A percentile compares a stretch with the other conserved stretches of the same genome.
phyloP scores from a whole-genome alignment of 2,888 invertebrate genomes.

The Stictocephala bisonia region DNA sequence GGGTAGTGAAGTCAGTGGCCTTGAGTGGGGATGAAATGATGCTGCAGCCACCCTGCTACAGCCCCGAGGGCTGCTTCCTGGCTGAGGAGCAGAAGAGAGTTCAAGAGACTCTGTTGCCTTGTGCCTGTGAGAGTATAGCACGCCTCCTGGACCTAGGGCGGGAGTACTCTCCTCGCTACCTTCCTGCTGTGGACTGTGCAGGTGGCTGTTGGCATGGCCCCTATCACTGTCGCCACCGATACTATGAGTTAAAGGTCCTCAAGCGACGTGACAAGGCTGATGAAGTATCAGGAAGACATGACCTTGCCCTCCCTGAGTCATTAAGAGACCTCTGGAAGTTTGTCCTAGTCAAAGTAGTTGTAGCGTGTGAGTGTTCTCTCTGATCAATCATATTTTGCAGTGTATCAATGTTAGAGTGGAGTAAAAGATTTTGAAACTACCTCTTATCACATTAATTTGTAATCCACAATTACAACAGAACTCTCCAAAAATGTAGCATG shows the following conservation, averaged over 20 bases:
- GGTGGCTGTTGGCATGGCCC: slow-evolving; percentile 62
- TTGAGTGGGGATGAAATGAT: too few species aligned
- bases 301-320: slow-evolving; percentile 60
- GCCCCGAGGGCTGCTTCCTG: slow-evolving; percentile 31
- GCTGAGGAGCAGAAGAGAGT: slow-evolving; percentile 46
- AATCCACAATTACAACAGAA: too few species aligned
- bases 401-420: slow-evolving; percentile 58
- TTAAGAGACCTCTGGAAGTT: slow-evolving; percentile 63
- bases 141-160: slow-evolving; percentile 54
- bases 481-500: too few species aligned
- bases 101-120: slow-evolving; percentile 36
- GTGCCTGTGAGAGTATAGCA: slow-evolving; percentile 13
- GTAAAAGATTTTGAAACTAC: slow-evolving; percentile 55
- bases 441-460: too few species aligned
- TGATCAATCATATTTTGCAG: slow-evolving; percentile 5
- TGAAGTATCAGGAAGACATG: slow-evolving; percentile 47
- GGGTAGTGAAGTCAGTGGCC: too few species aligned
- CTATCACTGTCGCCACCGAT: slow-evolving; percentile 61
- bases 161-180: slow-evolving; percentile 58
- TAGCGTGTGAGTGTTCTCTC: slow-evolving; percentile 64
- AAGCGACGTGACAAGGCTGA: slow-evolving; percentile 57
- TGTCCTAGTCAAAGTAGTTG: slow-evolving; percentile 62
- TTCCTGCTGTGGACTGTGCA: slow-evolving; percentile 62
- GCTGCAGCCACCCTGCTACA: slow-evolving; percentile 44
- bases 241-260: slow-evolving; percentile 63